Conservation (phyloP, 2,797 vertebrate species). For the Anabacerthia variegaticeps region DNA sequence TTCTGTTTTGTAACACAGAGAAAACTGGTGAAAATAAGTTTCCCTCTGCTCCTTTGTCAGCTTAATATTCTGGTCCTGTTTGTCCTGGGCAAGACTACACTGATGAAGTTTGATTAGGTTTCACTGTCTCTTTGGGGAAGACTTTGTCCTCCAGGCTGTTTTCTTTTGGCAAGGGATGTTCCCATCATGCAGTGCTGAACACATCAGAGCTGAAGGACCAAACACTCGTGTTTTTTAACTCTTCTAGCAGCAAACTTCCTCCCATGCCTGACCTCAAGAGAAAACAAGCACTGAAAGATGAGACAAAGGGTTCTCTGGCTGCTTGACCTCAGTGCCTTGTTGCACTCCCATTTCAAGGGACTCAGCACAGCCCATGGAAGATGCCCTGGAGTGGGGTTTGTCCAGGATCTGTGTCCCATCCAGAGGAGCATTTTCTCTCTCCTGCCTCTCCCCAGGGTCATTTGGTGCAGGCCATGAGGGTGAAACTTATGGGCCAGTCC, state of each 20-base stretch:
- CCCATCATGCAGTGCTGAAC: background rate
- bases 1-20: background rate
- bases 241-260: background rate
- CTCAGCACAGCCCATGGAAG: background rate
- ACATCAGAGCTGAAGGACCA: background rate
- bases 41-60: background rate
- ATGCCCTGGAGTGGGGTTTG: background rate
- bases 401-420: background rate
- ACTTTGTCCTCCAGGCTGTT: background rate
- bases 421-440: background rate
- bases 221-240: background rate
- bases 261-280: background rate
- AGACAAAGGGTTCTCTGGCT: background rate
- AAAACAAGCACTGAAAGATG: background rate
- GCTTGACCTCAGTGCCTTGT: background rate
- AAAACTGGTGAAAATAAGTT: background rate
- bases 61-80: slow-evolving; percentile 30
- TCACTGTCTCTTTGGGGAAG: slow-evolving; percentile 11
- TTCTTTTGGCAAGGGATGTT: slow-evolving; percentile 1
- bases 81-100: background rate
- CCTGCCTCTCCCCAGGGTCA: background rate
- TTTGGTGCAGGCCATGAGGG: background rate
- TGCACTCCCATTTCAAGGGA: background rate
- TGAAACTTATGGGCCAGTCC: background rate
- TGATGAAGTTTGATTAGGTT: slow-evolving; percentile 22